phyloP scores from a whole-genome alignment of 2,113 vertebrate species.

The Argyrosomus japonicus region DNA sequence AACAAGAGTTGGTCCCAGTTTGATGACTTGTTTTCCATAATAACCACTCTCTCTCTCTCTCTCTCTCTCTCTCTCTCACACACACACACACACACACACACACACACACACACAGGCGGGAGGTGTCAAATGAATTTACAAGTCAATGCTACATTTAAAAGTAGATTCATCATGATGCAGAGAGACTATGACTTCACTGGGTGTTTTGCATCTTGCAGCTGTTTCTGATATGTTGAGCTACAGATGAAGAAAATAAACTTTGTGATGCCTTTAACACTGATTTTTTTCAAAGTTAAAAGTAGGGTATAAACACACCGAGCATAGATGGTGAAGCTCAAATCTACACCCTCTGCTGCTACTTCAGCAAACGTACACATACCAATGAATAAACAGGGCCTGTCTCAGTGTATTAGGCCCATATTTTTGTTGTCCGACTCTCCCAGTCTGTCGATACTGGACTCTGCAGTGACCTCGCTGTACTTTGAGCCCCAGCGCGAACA shows the following conservation, averaged over 20 bases:
- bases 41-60: constrained; percentile 14
- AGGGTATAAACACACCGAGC: neutral
- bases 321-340: neutral
- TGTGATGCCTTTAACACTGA: neutral
- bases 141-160: constrained; percentile 47
- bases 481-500: constrained; percentile 69
- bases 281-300: neutral
- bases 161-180: constrained; percentile 19
- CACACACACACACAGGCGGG: constrained; percentile 19
- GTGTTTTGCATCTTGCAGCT: constrained; percentile 32
- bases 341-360: neutral
- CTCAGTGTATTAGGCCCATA: constrained; percentile 29
- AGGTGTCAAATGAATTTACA: constrained; percentile 54
- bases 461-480: constrained; percentile 64
- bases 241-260: neutral
- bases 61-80: neutral
- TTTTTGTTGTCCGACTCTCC: constrained; percentile 1
- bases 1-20: constrained; percentile 34
- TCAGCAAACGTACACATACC: constrained; percentile 8
- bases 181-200: constrained; percentile 1
- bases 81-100: constrained; percentile 21
- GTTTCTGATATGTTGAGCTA: constrained; percentile 10
- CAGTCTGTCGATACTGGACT: constrained; percentile 42
- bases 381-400: constrained; percentile 40
- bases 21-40: constrained; percentile 59